Evolutionary conservation across 2,888 invertebrate species (phyloP), one percentile per base, ranked within the genome.

Genomic region (Tipula lateralis): DNA sequence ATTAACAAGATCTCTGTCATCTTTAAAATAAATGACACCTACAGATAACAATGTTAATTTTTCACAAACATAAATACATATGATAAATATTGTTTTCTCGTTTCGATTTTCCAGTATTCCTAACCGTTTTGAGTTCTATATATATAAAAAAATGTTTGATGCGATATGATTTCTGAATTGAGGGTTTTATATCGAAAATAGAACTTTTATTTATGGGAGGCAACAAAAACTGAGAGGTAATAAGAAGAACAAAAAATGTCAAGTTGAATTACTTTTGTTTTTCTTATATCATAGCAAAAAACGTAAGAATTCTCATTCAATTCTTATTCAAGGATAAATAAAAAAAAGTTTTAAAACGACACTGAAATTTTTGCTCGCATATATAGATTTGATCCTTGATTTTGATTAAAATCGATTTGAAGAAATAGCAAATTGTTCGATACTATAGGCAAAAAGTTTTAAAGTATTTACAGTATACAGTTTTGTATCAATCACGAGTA

Each of bases 351-450:
- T 50, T 66, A 66, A 66, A 66, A 24, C 24, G 66, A 66, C 66
- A 66, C 24, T 9, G 24, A 66, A 12, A 24, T 66, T 66, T 9
- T 24, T 66, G 19, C 24, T 66, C 66, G 66, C 66, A 24, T 66
- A 66, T 66, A 66, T 66, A 66, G 66, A 66, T 66, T 66, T 66
- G 66, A 66, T 66, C 66, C 66, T 66, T 66, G 66, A 66, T 66
- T 66, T 66, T 66, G 66, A 66, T 66, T 66, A 66, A 66, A 66
- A 66, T 66, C 66, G 66, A 66, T 66, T 66, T 66, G 12, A 66
- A 66, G 24, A 66, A 66, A 24, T 24, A 19, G 24, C 19, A 66
- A 66, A 66, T 66, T 24, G 66, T 24, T 66, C 24, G 19, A 66
- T 66, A 24, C 66, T 24, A 24, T n/a, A n/a, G n/a, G n/a, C n/a